These are phyloP conservation scores for Agrotis segetum DNA, from an alignment of 2,888 invertebrate species.

Conservation along the genomic window DNA sequence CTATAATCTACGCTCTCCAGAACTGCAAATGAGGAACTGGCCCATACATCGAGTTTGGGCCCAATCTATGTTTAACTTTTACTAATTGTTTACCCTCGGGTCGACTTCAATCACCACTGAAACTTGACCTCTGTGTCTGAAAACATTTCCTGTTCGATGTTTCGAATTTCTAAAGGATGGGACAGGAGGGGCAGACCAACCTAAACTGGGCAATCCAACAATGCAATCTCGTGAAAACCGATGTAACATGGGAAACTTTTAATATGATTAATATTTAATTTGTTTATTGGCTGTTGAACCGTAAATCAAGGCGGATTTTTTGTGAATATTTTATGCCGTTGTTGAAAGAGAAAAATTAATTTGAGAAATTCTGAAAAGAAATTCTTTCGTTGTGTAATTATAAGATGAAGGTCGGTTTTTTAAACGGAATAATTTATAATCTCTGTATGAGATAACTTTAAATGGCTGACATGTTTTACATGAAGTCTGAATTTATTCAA, in stretches of 20 bases:
- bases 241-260: constrained; percentile 78
- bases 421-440: too few relatives aligned
- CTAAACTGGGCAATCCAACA: constrained; percentile 66
- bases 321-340: constrained; percentile 9
- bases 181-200: constrained; percentile 56
- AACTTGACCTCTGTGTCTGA: constrained; percentile 57
- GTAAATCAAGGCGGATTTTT: constrained; percentile 27
- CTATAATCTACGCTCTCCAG: constrained; percentile 70
- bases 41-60: constrained; percentile 74
- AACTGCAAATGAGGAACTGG: constrained; percentile 75
- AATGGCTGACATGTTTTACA: too few relatives aligned
- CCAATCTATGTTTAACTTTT: constrained; percentile 84
- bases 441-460: too few relatives aligned
- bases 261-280: constrained; percentile 83
- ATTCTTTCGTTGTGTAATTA: too few relatives aligned
- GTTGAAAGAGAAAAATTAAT: background rate
- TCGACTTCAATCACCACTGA: constrained; percentile 72
- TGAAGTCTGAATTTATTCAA: too few relatives aligned
- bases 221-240: constrained; percentile 77
- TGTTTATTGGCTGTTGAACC: constrained; percentile 69
- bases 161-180: constrained; percentile 24
- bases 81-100: constrained; percentile 84
- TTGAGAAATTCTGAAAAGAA: background rate
- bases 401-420: too few relatives aligned
- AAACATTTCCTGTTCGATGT: constrained; percentile 16